phyloP scores from a whole-genome alignment of 2,113 vertebrate species.

The Poeciliopsis retropinna region DNA sequence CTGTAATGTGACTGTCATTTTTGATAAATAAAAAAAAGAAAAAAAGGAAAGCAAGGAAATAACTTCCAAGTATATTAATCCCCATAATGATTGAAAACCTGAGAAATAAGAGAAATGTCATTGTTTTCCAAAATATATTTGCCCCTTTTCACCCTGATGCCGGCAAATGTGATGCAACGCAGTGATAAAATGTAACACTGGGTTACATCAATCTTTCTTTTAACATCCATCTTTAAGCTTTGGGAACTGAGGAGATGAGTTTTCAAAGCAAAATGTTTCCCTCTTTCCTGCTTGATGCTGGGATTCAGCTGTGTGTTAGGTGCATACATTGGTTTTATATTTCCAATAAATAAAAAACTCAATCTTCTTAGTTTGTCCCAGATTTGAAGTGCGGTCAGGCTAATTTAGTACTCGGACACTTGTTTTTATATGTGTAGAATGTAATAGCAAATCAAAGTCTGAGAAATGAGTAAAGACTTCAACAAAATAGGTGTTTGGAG shows the following conservation, averaged over 20 bases:
- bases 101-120: background rate
- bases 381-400: background rate
- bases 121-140: background rate
- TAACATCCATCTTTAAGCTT: background rate
- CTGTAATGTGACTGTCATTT: background rate
- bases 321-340: background rate
- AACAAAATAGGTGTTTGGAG: background rate
- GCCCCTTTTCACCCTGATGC: background rate
- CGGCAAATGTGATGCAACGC: slow-evolving; percentile 1
- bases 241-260: background rate
- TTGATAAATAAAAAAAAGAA: background rate
- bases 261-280: background rate
- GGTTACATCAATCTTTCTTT: background rate
- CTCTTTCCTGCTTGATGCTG: no score
- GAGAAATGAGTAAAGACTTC: background rate
- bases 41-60: background rate
- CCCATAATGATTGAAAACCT: background rate
- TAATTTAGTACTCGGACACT: background rate
- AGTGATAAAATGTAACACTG: background rate
- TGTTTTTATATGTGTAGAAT: background rate
- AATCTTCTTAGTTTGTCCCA: background rate
- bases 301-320: background rate
- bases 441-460: background rate
- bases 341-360: background rate
- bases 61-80: background rate